Conservation (phyloP, 92 coral and sea anemone genomes). For the Heteractis magnifica region DNA sequence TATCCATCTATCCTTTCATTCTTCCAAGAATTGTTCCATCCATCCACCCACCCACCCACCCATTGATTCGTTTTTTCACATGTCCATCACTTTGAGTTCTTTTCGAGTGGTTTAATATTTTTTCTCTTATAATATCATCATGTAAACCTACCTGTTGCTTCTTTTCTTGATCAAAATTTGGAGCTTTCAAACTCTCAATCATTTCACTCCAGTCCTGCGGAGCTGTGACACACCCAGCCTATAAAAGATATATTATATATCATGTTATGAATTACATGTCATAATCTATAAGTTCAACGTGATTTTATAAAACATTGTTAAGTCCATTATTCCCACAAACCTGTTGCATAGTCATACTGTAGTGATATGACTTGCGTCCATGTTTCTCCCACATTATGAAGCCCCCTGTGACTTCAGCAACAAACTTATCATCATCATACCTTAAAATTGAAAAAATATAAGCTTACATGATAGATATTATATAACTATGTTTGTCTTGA, state of each 20-base stretch:
- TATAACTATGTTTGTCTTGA: background rate
- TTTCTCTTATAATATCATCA: background rate
- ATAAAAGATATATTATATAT: background rate
- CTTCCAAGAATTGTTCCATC: background rate
- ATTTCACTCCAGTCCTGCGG: constrained; percentile 72
- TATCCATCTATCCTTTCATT: background rate
- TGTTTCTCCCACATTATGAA: constrained; percentile 72
- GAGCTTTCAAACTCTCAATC: constrained; percentile 18
- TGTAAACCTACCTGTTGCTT: constrained; percentile 47
- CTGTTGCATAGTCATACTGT: constrained; percentile 71
- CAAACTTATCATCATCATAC: constrained; percentile 55
- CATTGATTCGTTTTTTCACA: background rate
- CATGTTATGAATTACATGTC: no score
- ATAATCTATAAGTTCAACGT: no score
- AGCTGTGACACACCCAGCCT: constrained; percentile 79
- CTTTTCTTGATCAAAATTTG: constrained; percentile 49
- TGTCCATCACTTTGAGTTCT: no score
- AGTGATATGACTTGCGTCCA: constrained; percentile 64
- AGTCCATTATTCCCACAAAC: constrained; percentile 25
- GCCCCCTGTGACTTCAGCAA: constrained; percentile 62
- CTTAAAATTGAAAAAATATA: constrained; percentile 28
- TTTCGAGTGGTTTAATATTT: no score
- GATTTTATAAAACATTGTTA: background rate
- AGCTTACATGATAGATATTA: background rate
- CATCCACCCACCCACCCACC: background rate